These are phyloP conservation scores for Pteria penguin DNA, from an alignment of 2,888 invertebrate genomes.

Conservation along the genomic window DNA sequence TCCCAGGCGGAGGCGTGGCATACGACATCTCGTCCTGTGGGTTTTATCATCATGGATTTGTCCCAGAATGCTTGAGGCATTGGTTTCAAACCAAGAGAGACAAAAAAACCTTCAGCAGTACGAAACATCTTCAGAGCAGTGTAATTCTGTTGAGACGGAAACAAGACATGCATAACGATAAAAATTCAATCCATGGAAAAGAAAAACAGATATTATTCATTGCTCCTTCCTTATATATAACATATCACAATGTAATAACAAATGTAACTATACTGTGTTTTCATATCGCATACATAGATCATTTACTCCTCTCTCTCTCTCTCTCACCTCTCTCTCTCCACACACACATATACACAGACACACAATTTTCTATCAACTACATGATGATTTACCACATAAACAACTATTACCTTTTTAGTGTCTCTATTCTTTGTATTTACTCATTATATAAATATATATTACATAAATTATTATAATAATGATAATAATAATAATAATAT, in stretches of 20 bases:
- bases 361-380: too few relatives aligned
- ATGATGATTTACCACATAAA: too few relatives aligned
- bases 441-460: too few relatives aligned
- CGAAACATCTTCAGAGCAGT: constrained; percentile 83
- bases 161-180: background rate
- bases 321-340: too few relatives aligned
- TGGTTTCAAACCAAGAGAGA: constrained; percentile 83
- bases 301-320: too few relatives aligned
- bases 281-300: too few relatives aligned
- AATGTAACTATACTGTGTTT: too few relatives aligned
- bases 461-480: too few relatives aligned
- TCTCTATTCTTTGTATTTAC: too few relatives aligned
- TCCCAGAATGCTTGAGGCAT: constrained; percentile 93
- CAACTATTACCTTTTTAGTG: too few relatives aligned
- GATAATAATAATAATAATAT: too few relatives aligned
- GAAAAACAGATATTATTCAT: background rate
- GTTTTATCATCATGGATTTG: constrained; percentile 88
- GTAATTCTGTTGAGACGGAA: constrained; percentile 72
- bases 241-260: background rate
- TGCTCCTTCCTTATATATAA: background rate
- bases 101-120: constrained; percentile 77
- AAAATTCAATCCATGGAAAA: background rate
- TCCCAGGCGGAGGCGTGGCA: constrained; percentile 91
- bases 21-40: constrained; percentile 84
- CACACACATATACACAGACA: too few relatives aligned